phyloP scores from a whole-genome alignment of 2,888 invertebrate genomes.

The Caenorhabditis panamensis region DNA sequence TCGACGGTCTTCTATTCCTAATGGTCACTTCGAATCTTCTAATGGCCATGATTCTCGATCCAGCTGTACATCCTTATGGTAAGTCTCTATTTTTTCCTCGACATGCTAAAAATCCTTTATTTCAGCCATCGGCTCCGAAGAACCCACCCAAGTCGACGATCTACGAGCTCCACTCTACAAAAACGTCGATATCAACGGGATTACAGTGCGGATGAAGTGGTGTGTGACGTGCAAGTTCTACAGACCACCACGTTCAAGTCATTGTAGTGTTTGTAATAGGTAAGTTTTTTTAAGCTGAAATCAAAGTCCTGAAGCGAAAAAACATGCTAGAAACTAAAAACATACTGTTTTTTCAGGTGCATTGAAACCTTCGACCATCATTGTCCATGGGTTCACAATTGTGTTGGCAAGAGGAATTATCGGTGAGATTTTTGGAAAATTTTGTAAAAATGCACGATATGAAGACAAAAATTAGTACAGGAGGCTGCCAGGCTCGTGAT shows the following conservation, averaged over 20 bases:
- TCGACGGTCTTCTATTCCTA: constrained; percentile 94
- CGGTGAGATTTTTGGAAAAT: constrained; percentile 19
- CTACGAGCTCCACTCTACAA: constrained; percentile 91
- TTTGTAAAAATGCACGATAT: neutral
- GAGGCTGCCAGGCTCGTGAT: too few relatives aligned
- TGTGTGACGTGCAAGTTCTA: constrained; percentile 99
- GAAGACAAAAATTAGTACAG: constrained; percentile 17
- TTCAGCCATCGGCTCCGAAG: constrained; percentile 94
- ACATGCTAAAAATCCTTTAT: constrained; percentile 12
- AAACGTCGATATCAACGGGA: constrained; percentile 94
- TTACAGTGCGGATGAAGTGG: constrained; percentile 94
- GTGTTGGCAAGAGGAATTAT: constrained; percentile 84
- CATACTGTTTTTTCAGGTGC: constrained; percentile 68
- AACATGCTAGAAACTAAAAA: neutral
- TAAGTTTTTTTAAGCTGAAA: constrained; percentile 22
- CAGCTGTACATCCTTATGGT: constrained; percentile 73
- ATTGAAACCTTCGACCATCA: constrained; percentile 98
- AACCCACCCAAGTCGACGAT: constrained; percentile 91
- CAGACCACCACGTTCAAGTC: constrained; percentile 97
- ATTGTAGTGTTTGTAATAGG: constrained; percentile 98
- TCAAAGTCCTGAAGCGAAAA: too few relatives aligned
- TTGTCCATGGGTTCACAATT: constrained; percentile 85
- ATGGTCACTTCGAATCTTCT: constrained; percentile 99
- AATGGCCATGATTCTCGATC: constrained; percentile 93
- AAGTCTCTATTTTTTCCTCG: constrained; percentile 7